These are phyloP conservation scores for Hylomyscus alleni DNA, from an alignment of 2,797 vertebrate genomes.

Conservation along the genomic window DNA sequence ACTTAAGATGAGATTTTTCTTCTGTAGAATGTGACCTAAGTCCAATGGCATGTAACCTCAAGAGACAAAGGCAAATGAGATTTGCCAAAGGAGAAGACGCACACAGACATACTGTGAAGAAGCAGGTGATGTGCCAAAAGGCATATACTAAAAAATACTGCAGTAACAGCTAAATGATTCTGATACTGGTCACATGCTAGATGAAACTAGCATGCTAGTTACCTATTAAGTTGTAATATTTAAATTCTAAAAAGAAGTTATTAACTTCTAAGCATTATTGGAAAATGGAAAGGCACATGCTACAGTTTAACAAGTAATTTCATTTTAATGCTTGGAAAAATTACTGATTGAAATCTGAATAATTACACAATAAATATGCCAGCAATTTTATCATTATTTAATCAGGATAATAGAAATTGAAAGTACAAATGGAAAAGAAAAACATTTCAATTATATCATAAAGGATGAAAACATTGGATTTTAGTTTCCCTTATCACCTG, in stretches of 20 bases:
- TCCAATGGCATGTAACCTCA: neutral
- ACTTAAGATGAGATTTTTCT: neutral
- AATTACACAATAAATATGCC: constrained; percentile 46
- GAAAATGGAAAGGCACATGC: constrained; percentile 13
- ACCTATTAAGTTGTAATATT: neutral
- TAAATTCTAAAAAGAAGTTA: constrained; percentile 30
- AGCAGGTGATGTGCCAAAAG: neutral
- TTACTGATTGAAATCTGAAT: constrained; percentile 16
- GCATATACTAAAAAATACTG: neutral
- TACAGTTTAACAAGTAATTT: constrained; percentile 7
- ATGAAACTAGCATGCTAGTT: neutral
- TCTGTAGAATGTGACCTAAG: neutral
- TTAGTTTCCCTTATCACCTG: neutral
- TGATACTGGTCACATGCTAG: neutral
- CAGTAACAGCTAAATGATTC: neutral
- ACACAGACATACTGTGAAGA: neutral
- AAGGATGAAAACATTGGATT: constrained; percentile 22
- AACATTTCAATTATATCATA: constrained; percentile 11
- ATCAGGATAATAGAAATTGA: neutral
- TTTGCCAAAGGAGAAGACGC: neutral
- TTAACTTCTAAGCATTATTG: constrained; percentile 3
- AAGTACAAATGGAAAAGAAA: constrained; percentile 26
- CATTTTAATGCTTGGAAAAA: constrained; percentile 43
- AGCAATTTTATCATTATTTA: neutral
- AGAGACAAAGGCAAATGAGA: neutral